Evolutionary conservation across 2,888 invertebrate genomes (phyloP).

Genomic region (Drosophila quasianomalipes): DNA sequence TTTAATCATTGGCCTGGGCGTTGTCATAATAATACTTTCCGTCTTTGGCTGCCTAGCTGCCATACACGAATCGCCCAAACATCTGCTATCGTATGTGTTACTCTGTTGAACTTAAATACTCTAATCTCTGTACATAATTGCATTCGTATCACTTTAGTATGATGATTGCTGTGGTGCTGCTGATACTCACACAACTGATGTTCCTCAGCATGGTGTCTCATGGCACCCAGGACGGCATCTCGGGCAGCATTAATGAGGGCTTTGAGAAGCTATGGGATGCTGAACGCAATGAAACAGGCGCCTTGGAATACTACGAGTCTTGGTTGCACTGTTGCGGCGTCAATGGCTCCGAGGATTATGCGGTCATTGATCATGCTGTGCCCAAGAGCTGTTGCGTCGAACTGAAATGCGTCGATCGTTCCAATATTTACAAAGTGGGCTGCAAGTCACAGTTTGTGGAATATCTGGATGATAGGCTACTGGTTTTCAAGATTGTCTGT

Average conservation of each 20-base stretch:
- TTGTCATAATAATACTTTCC: conserved; percentile 70
- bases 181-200: conserved; percentile 76
- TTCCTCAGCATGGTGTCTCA: conserved; percentile 82
- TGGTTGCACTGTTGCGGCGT: conserved; percentile 82
- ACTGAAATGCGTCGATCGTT: conserved; percentile 60
- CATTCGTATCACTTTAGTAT: conserved; percentile 51
- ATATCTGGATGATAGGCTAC: conserved; percentile 75
- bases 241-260: conserved; percentile 79
- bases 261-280: conserved; percentile 77
- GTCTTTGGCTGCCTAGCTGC: conserved; percentile 81
- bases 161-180: conserved; percentile 60
- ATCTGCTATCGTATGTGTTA: conserved; percentile 68
- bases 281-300: conserved; percentile 72
- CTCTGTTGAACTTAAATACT: not conserved
- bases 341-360: conserved; percentile 76
- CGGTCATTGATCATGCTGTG: conserved; percentile 70
- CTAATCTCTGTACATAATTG: not conserved
- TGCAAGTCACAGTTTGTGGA: conserved; percentile 78
- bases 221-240: conserved; percentile 79
- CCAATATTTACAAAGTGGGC: conserved; percentile 67
- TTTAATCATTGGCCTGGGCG: conserved; percentile 77
- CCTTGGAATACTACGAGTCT: conserved; percentile 78
- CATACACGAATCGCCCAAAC: conserved; percentile 74
- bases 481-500: conserved; percentile 77
- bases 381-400: conserved; percentile 75